phyloP scores from a whole-genome alignment of 2,888 invertebrate genomes.

The Cephus sareptanus region DNA sequence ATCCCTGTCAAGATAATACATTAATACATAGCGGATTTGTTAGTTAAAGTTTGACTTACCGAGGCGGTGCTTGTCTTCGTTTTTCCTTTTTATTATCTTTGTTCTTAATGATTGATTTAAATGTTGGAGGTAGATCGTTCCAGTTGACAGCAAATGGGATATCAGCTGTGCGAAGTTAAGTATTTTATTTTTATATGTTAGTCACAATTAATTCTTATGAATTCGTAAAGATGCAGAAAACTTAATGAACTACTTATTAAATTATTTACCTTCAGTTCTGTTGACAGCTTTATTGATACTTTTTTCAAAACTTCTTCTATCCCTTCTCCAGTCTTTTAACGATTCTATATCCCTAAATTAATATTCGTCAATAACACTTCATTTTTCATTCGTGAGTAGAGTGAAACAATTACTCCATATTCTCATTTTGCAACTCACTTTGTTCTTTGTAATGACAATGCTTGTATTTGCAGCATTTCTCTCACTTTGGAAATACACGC shows the following conservation, averaged over 20 bases:
- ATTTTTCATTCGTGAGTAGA: too few species aligned
- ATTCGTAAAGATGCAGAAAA: not conserved
- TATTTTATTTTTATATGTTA: not conserved
- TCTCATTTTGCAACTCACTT: conserved; percentile 66
- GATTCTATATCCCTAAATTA: conserved; percentile 64
- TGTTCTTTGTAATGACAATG: conserved; percentile 71
- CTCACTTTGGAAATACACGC: conserved; percentile 70
- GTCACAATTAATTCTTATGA: conserved; percentile 1
- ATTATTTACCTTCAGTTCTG: conserved; percentile 47
- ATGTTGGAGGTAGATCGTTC: conserved; percentile 63
- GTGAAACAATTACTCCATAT: not conserved
- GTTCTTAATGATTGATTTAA: not conserved
- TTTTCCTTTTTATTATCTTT: conserved; percentile 19
- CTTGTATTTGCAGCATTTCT: conserved; percentile 69
- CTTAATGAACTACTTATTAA: not conserved
- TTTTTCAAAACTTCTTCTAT: conserved; percentile 59
- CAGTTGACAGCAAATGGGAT: conserved; percentile 65
- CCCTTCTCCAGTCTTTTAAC: conserved; percentile 70
- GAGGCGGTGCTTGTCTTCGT: conserved; percentile 23
- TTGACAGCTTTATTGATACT: conserved; percentile 45
- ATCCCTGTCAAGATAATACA: conserved; percentile 27
- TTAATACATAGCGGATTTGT: not conserved
- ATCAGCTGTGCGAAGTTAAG: conserved; percentile 66
- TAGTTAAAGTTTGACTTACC: conserved; percentile 28
- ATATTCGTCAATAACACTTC: not conserved